Evolutionary conservation across 2,113 vertebrate species (phyloP).

Genomic region (Martes martes): DNA sequence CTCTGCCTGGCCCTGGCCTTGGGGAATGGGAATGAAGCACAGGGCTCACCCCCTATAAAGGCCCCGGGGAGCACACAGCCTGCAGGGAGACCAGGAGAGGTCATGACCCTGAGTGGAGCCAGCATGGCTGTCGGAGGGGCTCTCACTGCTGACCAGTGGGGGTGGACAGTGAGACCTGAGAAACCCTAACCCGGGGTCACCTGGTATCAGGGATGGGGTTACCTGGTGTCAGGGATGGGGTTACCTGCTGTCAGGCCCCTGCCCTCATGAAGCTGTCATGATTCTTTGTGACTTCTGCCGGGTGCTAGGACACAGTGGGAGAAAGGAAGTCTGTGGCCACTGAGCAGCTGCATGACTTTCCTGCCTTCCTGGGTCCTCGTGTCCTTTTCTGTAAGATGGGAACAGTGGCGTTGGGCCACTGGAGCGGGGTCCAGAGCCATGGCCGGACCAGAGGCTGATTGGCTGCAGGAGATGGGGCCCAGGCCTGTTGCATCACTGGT

Average conservation of each 20-base stretch:
- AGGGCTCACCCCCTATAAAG: accelerated
- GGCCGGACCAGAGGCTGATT: background rate
- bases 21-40: background rate
- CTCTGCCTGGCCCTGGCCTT: too few relatives aligned
- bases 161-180: background rate
- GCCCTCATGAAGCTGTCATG: background rate
- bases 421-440: background rate
- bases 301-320: too few relatives aligned
- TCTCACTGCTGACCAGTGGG: background rate
- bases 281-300: background rate
- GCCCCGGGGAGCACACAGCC: background rate
- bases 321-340: background rate
- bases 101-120: background rate
- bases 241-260: background rate
- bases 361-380: background rate
- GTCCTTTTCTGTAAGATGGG: background rate
- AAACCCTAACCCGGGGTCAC: background rate
- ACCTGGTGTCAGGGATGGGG: background rate
- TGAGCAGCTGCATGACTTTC: background rate
- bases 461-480: background rate
- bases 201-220: background rate
- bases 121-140: background rate
- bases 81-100: background rate
- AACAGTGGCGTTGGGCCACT: accelerated
- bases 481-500: background rate